phyloP scores from a whole-genome alignment of 2,113 vertebrate species.

The Thermophis baileyi region DNA sequence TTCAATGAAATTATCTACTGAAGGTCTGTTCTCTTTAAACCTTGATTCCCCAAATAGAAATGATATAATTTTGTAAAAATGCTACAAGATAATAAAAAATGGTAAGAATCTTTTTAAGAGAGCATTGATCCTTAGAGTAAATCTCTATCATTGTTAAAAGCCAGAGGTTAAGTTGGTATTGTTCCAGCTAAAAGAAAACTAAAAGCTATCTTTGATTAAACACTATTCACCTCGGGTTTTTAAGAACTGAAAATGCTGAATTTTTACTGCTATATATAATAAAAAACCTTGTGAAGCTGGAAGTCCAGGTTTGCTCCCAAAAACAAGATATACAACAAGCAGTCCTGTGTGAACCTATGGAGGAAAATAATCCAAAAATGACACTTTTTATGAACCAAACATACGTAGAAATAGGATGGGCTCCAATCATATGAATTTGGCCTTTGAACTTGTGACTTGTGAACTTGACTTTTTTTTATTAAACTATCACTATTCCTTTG shows the following conservation, averaged over 20 bases:
- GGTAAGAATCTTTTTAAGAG: neutral
- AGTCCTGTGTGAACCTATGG: neutral
- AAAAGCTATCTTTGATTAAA: slow-evolving; percentile 5
- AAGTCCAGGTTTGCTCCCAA: no score
- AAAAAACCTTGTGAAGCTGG: neutral
- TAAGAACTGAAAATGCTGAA: neutral
- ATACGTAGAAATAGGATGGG: neutral
- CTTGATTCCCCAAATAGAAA: slow-evolving; percentile 2
- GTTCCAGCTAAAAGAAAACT: neutral
- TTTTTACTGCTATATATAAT: neutral
- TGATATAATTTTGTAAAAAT: slow-evolving; percentile 4
- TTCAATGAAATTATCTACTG: neutral
- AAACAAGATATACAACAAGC: neutral
- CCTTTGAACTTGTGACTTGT: neutral
- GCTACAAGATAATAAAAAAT: neutral
- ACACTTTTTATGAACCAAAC: neutral
- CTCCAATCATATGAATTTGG: neutral
- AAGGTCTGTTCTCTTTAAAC: slow-evolving; percentile 4
- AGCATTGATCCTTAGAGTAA: neutral
- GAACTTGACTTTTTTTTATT: neutral
- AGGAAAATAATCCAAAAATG: neutral
- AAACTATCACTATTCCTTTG: neutral
- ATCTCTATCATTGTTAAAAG: neutral
- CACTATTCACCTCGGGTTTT: neutral
- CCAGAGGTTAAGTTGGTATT: neutral